A percentile compares a stretch with the other conserved stretches of the same genome.
These are phyloP conservation scores for Huso huso DNA, from an alignment of 2,797 vertebrate genomes.

Conservation along the genomic window DNA sequence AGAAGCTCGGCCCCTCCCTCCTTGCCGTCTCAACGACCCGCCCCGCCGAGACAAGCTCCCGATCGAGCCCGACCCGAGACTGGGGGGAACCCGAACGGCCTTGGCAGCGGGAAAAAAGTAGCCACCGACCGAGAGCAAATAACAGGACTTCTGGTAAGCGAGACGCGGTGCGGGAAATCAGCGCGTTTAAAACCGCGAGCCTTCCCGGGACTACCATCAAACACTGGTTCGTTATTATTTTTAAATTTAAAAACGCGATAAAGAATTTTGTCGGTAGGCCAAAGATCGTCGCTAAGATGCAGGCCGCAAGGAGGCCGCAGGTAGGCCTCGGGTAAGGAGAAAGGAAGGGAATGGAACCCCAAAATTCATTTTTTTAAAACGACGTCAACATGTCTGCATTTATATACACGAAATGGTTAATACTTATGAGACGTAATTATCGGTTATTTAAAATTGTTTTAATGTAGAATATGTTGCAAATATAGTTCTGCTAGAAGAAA, in stretches of 20 bases:
- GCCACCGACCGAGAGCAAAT: constrained; percentile 55
- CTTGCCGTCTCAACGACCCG: constrained; percentile 38
- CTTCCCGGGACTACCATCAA: constrained; percentile 15
- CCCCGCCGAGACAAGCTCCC: constrained; percentile 62
- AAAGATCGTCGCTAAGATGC: constrained; percentile 26
- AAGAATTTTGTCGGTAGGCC: constrained; percentile 23
- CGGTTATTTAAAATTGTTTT: no score
- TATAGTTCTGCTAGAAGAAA: constrained; percentile 18
- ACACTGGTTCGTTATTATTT: constrained; percentile 25
- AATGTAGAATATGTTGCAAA: no score
- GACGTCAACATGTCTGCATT: no score
- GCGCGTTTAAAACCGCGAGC: constrained; percentile 18
- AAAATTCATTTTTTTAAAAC: no score
- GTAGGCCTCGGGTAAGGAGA: constrained; percentile 45
- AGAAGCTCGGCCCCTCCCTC: constrained; percentile 82
- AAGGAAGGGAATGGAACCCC: no score
- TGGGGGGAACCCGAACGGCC: constrained; percentile 63
- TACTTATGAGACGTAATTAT: no score
- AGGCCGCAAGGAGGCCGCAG: constrained; percentile 67
- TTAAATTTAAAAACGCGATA: constrained; percentile 2
- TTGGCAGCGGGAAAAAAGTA: constrained; percentile 47
- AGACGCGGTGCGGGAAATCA: constrained; percentile 32
- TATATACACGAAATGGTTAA: no score
- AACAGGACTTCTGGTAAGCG: constrained; percentile 53
- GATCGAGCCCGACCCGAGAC: constrained; percentile 68